phyloP scores from a whole-genome alignment of 2,888 invertebrate species.

The Oxytorus armatus region DNA sequence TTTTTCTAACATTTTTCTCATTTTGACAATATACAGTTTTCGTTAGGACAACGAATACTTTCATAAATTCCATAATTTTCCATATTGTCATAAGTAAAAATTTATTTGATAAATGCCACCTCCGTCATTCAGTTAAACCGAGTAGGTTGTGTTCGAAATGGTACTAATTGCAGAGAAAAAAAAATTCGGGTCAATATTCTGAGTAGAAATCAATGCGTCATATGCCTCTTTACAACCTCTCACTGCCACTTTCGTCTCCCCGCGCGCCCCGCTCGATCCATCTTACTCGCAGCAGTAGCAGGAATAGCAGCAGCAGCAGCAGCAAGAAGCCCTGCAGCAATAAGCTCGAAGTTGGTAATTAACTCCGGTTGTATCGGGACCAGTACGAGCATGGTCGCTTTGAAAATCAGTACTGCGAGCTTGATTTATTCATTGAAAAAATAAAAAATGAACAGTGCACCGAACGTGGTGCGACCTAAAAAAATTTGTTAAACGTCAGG shows the following conservation, averaged over 20 bases:
- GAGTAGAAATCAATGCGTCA: constrained; percentile 28
- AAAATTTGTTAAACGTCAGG: neutral
- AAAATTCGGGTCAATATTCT: constrained; percentile 15
- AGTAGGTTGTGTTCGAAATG: too few relatives aligned
- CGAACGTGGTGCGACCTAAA: neutral
- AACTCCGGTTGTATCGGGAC: constrained; percentile 28
- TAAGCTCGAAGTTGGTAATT: constrained; percentile 55
- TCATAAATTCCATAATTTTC: too few relatives aligned
- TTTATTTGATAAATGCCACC: too few relatives aligned
- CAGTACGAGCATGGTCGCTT: constrained; percentile 17
- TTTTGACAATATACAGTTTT: too few relatives aligned
- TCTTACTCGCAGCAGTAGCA: constrained; percentile 3
- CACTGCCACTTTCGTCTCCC: neutral
- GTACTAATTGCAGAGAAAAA: neutral
- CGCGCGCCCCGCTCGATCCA: neutral
- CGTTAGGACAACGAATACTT: too few relatives aligned
- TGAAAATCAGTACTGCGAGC: constrained; percentile 24
- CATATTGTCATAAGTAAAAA: too few relatives aligned
- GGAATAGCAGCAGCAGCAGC: constrained; percentile 35
- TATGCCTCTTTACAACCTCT: neutral
- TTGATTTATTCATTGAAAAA: constrained; percentile 1
- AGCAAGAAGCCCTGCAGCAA: constrained; percentile 66
- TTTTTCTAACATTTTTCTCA: too few relatives aligned
- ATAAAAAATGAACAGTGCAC: neutral
- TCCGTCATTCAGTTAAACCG: too few relatives aligned